Evolutionary conservation across 37 sponge, comb jelly and placozoan genomes (phyloP), one percentile per base, ranked within the genome.

Genomic region (Petrosia ficiformis): DNA sequence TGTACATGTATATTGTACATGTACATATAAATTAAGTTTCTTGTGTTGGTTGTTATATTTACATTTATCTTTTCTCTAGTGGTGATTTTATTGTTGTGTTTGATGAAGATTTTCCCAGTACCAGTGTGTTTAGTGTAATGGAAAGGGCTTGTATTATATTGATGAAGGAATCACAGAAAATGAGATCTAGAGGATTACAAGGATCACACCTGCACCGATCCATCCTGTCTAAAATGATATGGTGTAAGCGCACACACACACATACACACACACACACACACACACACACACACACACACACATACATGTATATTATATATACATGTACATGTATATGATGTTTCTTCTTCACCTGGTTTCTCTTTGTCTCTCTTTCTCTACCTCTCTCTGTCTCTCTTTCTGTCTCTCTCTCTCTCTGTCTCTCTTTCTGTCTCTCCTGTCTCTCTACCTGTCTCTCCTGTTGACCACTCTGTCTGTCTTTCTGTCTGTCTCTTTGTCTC

Each of bases 231-330:
- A 61, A 61, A 29, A 61, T 61, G 63, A n/a, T 61, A 11, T 61
- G 63, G 63, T 61, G 63, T 61, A 61, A 61, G 63, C n/a, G 26
- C 6, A 61, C 63, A 5, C n/a, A n/a, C n/a, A n/a, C n/a, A n/a
- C n/a, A n/a, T n/a, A n/a, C n/a, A n/a, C n/a, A n/a, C n/a, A n/a
- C n/a, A n/a, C n/a, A n/a, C n/a, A n/a, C n/a, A n/a, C n/a, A n/a
- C n/a, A n/a, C n/a, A n/a, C n/a, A n/a, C n/a, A n/a, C n/a, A n/a
- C n/a, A n/a, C n/a, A n/a, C n/a, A n/a, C n/a, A n/a, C n/a, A n/a
- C n/a, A n/a, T n/a, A n/a, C n/a, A n/a, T n/a, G n/a, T n/a, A n/a
- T n/a, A n/a, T n/a, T n/a, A 48, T 14, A 48, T 48, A 14, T 48
- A 19, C 54, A 48, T 48, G 54, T 48, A 48, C 54, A 19, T 48